Evolutionary conservation across 2,888 invertebrate genomes (phyloP), one percentile per base, ranked within the genome.

Genomic region (Xestia rhomboidea): DNA sequence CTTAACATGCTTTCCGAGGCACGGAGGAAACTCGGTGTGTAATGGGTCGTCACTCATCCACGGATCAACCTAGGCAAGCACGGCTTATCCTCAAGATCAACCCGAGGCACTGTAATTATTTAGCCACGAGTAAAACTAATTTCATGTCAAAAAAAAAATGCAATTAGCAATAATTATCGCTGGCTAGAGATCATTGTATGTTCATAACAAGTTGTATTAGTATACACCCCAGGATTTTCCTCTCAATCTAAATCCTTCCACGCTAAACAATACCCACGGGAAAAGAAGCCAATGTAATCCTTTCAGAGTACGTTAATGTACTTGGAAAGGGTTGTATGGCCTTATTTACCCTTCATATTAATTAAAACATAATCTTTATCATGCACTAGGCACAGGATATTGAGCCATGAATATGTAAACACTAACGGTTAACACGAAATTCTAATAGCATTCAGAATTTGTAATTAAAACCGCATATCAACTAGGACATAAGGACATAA

Each of bases 201-300:
- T 18, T 60, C 27, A n/a, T 49, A 51, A 73, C 54, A 30, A 72
- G 27, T 30, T 72, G 54, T 54, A 38, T 63, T 27, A 38, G 27
- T 15, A n/a, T n/a, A n/a, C 41, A 24, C 27, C 41, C 41, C 57
- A 69, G 49, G 13, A 57, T 51, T 30, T 51, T 60, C n/a, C 30
- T 46, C 49, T 64, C 15, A 7, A 44, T 51, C 41, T 49, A 68
- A 64, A 68, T 68, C 27, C 63, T n/a, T 30, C 15, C 4, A 51
- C 68, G 13, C 41, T 63, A 34, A 57, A 74, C 80, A 80, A 51
- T 21, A n/a, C 80, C 73, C 79, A 13, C 34, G 74, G 64, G 79
- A 27, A 68, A 80, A 68, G 64, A 68, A 51, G 15, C 38, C 11
- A 38, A 69, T 72, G n/a, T 18, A 63, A 68, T 79, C 71, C 67